Conservation (phyloP, 2,888 invertebrate species). For the Linyphia triangularis region DNA sequence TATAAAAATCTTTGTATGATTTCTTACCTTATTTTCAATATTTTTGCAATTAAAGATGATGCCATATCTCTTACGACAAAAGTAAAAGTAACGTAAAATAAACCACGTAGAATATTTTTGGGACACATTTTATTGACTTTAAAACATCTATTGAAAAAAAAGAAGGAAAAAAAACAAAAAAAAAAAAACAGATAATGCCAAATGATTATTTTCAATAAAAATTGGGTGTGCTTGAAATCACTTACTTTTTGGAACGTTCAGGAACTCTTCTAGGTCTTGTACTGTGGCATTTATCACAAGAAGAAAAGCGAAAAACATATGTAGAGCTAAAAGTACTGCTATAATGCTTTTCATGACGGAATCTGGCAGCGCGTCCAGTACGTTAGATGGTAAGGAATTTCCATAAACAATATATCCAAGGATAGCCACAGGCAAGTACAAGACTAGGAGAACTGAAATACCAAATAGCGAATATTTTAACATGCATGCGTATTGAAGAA, state of each 20-base stretch:
- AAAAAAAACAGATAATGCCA: too few relatives aligned
- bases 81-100: too few relatives aligned
- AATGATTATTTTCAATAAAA: too few relatives aligned
- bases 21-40: too few relatives aligned
- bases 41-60: too few relatives aligned
- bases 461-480: not conserved
- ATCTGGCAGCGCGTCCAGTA: slow-evolving; percentile 85
- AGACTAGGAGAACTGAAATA: slow-evolving; percentile 81
- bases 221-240: too few relatives aligned
- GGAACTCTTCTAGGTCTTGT: slow-evolving; percentile 89
- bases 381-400: slow-evolving; percentile 86
- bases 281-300: slow-evolving; percentile 87
- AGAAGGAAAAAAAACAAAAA: too few relatives aligned
- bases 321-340: slow-evolving; percentile 84
- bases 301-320: slow-evolving; percentile 85
- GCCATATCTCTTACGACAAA: too few relatives aligned
- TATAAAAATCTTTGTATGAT: too few relatives aligned
- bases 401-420: slow-evolving; percentile 85
- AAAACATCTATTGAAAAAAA: too few relatives aligned
- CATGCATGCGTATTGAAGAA: not conserved
- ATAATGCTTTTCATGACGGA: slow-evolving; percentile 82
- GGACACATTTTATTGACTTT: too few relatives aligned
- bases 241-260: slow-evolving; percentile 87
- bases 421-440: slow-evolving; percentile 86
- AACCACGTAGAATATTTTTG: not conserved